Evolutionary conservation across 2,113 vertebrate species (phyloP).

Genomic region (Rhabdomys dilectus): DNA sequence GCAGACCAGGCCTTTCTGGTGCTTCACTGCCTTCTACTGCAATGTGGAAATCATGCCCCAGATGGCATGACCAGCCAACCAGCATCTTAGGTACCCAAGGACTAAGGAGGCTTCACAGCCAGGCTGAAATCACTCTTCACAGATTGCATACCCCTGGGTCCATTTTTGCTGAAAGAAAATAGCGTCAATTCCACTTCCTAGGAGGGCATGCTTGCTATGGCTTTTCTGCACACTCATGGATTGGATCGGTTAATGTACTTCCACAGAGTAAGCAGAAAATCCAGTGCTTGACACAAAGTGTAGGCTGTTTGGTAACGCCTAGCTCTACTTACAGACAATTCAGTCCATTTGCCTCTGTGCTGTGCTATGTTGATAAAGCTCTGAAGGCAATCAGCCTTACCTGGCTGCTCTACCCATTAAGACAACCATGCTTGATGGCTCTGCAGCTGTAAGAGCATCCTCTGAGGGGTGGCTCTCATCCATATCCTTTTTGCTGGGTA

Average conservation of each 20-base stretch:
- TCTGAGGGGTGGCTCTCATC: conserved; percentile 53
- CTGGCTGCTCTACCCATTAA: conserved; percentile 66
- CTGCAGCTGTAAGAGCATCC: conserved; percentile 16
- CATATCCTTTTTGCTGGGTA: conserved; percentile 63
- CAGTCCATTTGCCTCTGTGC: neutral
- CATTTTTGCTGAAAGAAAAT: neutral
- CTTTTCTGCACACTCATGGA: neutral
- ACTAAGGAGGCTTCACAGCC: neutral
- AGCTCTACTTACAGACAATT: neutral
- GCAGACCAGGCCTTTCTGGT: neutral
- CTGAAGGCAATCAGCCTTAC: conserved; percentile 12
- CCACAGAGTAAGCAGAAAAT: neutral
- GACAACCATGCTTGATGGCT: conserved; percentile 46
- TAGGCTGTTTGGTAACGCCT: neutral
- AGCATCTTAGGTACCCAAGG: neutral
- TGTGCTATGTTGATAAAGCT: neutral
- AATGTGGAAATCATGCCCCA: neutral
- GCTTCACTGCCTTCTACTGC: neutral
- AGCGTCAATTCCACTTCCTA: neutral
- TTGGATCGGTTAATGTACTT: neutral
- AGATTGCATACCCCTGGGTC: rapidly evolving
- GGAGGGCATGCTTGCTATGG: neutral
- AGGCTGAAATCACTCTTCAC: neutral
- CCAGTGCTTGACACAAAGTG: neutral
- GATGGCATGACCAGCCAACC: neutral